A percentile compares a stretch with the other conserved stretches of the same genome.
These are phyloP conservation scores for Propsilocerus akamusi DNA, from an alignment of 1,140 invertebrate genomes.

Conservation along the genomic window DNA sequence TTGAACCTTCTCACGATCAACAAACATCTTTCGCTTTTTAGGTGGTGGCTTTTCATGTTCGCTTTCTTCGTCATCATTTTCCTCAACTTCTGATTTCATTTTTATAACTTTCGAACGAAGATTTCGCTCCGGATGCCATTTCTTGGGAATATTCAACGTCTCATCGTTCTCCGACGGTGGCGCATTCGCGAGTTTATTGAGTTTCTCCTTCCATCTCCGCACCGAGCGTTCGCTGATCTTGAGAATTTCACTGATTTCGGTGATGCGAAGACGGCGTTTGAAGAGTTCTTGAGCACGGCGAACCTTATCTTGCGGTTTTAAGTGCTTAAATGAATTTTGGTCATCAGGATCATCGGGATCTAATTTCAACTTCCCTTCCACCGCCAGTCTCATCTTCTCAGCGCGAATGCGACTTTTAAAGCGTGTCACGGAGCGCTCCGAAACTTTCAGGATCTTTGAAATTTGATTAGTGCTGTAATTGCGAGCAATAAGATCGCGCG, in stretches of 20 bases:
- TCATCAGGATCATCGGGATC: neutral
- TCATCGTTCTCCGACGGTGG: too few relatives aligned
- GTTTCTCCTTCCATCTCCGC: neutral
- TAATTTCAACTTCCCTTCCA: neutral
- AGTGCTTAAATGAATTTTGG: neutral
- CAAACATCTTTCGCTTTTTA: neutral
- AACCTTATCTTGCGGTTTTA: neutral
- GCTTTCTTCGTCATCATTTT: neutral
- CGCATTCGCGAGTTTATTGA: neutral
- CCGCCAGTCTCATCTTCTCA: neutral
- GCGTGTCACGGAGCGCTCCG: neutral
- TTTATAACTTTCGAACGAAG: neutral
- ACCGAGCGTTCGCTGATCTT: neutral
- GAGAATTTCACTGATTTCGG: neutral
- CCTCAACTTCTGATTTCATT: neutral
- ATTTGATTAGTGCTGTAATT: conserved; percentile 1
- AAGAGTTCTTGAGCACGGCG: neutral
- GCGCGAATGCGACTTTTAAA: neutral
- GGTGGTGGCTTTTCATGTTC: neutral
- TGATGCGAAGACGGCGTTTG: neutral
- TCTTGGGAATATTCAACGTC: neutral
- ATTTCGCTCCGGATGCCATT: neutral
- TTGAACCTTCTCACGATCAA: neutral
- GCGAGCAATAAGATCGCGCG: neutral
- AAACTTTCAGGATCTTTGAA: neutral